These are phyloP conservation scores for Andrena minutula DNA, from an alignment of 2,888 invertebrate species.

Conservation along the genomic window DNA sequence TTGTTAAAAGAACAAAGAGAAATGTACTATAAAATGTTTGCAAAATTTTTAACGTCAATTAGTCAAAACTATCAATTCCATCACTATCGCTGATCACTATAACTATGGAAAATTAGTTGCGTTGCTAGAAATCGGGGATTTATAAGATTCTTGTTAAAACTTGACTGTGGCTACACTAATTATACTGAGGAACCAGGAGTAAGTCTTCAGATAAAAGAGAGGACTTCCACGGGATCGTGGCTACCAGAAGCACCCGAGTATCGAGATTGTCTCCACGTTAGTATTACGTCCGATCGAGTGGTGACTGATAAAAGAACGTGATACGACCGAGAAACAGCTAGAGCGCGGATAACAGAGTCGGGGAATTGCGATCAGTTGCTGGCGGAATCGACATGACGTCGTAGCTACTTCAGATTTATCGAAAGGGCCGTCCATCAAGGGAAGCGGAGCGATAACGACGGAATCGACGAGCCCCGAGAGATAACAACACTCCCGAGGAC, in stretches of 20 bases:
- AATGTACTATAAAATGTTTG: no score
- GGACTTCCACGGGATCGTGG: not conserved
- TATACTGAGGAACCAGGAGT: no score
- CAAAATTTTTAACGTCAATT: no score
- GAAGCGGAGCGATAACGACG: constrained; percentile 55
- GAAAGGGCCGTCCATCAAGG: constrained; percentile 17
- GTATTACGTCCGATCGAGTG: not conserved
- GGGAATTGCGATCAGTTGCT: constrained; percentile 24
- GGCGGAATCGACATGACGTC: constrained; percentile 33
- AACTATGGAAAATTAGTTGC: no score
- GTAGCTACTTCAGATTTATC: constrained; percentile 32
- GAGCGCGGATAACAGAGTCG: not conserved
- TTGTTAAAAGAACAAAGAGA: no score
- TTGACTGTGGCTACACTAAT: no score
- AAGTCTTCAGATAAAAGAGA: not conserved
- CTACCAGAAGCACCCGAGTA: not conserved
- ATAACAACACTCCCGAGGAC: constrained; percentile 56
- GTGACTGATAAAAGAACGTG: not conserved
- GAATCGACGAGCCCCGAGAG: constrained; percentile 36
- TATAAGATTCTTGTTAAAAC: no score
- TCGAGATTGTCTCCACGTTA: not conserved
- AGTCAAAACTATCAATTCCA: no score
- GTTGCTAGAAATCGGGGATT: no score
- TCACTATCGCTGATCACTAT: no score
- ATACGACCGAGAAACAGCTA: constrained; percentile 4